Evolutionary conservation across 2,797 vertebrate species (phyloP).

Genomic region (Schizopygopsis malacanthus): DNA sequence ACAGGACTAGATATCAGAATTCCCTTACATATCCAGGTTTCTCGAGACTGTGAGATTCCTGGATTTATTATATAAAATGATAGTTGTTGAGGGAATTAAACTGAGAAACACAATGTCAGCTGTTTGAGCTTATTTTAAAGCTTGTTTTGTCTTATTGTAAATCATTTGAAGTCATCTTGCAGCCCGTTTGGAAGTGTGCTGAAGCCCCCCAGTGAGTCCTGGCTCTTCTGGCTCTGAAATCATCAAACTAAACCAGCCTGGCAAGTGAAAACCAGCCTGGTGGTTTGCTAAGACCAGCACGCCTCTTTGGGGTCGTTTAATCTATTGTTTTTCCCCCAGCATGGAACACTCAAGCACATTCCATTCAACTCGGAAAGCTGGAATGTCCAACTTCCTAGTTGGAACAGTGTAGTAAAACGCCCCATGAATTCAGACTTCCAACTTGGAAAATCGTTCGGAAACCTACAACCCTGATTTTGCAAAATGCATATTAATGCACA

Average conservation of each 20-base stretch:
- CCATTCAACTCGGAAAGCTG: neutral
- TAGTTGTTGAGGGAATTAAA: neutral
- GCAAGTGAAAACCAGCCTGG: neutral
- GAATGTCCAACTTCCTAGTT: neutral
- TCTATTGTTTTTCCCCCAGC: neutral
- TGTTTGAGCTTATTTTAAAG: neutral
- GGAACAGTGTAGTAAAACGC: neutral
- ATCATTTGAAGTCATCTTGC: neutral
- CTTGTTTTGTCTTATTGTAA: neutral
- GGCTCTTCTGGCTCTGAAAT: neutral
- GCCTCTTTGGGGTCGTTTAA: neutral
- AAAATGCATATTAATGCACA: neutral
- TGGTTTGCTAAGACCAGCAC: neutral
- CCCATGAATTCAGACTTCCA: neutral
- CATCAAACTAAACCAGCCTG: neutral
- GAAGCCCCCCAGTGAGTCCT: neutral
- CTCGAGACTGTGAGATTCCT: neutral
- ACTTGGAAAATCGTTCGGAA: neutral
- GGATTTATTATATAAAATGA: neutral
- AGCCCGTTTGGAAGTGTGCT: neutral
- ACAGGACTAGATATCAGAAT: neutral
- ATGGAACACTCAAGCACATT: slow-evolving; percentile 1
- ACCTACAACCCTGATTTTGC: slow-evolving; percentile 7
- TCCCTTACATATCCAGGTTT: neutral
- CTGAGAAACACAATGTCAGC: neutral